A percentile compares a stretch with the other conserved stretches of the same genome.
These are phyloP conservation scores for Paedocypris sp. DNA, from an alignment of 2,113 vertebrate genomes.

Conservation along the genomic window DNA sequence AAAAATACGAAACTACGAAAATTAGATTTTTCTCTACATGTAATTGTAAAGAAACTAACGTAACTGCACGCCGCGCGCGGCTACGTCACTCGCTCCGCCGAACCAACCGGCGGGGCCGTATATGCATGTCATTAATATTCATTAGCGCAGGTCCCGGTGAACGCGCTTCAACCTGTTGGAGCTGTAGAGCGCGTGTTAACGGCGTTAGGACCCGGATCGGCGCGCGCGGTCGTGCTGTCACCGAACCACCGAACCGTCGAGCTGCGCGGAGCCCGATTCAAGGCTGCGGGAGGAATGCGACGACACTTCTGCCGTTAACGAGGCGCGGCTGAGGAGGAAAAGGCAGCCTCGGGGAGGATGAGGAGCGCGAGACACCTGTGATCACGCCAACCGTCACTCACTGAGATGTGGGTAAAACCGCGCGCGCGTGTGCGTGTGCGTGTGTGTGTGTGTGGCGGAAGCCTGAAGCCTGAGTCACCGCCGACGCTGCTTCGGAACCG, in stretches of 20 bases:
- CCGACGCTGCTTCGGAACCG: no score
- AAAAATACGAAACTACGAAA: no score
- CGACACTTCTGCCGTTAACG: background rate
- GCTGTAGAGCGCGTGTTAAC: fast-evolving
- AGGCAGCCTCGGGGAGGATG: background rate
- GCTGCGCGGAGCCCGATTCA: background rate
- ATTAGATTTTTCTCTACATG: no score
- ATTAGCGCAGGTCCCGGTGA: background rate
- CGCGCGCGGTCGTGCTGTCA: background rate
- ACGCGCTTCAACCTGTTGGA: background rate
- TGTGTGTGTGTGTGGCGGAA: background rate
- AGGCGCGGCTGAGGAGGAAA: background rate
- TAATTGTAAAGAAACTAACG: no score
- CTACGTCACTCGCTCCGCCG: no score
- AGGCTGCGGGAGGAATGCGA: background rate
- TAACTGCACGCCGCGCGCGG: no score
- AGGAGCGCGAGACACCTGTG: background rate
- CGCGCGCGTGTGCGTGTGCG: no score
- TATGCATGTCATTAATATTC: background rate
- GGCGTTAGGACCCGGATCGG: conserved; percentile 5
- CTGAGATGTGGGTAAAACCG: conserved; percentile 25
- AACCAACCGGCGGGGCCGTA: no score
- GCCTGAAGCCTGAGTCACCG: conserved; percentile 4
- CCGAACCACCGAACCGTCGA: background rate
- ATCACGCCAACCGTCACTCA: background rate